Evolutionary conservation across 2,888 invertebrate genomes (phyloP).

Genomic region (Azorinus chamasolen): DNA sequence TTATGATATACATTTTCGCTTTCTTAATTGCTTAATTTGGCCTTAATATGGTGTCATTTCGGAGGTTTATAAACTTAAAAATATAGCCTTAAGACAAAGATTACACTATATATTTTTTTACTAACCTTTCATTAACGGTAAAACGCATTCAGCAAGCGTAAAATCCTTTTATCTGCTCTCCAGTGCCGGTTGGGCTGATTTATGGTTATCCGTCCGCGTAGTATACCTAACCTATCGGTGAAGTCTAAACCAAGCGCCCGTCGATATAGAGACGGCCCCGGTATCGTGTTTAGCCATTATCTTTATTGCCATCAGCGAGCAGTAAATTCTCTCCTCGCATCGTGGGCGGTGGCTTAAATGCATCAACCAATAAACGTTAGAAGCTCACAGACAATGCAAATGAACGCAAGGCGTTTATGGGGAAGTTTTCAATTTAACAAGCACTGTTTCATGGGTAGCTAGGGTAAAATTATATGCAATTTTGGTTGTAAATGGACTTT

Average conservation of each 20-base stretch:
- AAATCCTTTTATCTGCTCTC: constrained; percentile 32
- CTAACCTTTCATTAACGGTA: constrained; percentile 42
- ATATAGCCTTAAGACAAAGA: constrained; percentile 4
- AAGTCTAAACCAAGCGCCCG: not conserved
- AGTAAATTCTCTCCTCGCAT: constrained; percentile 1
- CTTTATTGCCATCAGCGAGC: too few species aligned
- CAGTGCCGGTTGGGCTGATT: constrained; percentile 36
- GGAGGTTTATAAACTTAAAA: too few species aligned
- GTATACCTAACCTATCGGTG: constrained; percentile 36
- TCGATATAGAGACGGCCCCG: constrained; percentile 1
- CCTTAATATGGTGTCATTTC: too few species aligned
- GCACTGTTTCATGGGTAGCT: too few species aligned
- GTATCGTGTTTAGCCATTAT: too few species aligned
- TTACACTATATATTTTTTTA: constrained; percentile 28
- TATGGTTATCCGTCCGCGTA: constrained; percentile 27
- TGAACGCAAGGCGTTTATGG: not conserved
- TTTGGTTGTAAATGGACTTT: too few species aligned
- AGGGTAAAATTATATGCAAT: too few species aligned
- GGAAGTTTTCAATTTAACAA: too few species aligned
- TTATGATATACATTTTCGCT: too few species aligned
- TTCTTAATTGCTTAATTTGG: too few species aligned
- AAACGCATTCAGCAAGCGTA: constrained; percentile 31
- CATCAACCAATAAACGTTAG: constrained; percentile 8
- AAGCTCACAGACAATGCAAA: constrained; percentile 4
- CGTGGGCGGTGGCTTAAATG: constrained; percentile 20